A percentile compares a stretch with the other conserved stretches of the same genome.
These are phyloP conservation scores for Pseudococcus viburni DNA, from an alignment of 2,888 invertebrate species.

Conservation along the genomic window DNA sequence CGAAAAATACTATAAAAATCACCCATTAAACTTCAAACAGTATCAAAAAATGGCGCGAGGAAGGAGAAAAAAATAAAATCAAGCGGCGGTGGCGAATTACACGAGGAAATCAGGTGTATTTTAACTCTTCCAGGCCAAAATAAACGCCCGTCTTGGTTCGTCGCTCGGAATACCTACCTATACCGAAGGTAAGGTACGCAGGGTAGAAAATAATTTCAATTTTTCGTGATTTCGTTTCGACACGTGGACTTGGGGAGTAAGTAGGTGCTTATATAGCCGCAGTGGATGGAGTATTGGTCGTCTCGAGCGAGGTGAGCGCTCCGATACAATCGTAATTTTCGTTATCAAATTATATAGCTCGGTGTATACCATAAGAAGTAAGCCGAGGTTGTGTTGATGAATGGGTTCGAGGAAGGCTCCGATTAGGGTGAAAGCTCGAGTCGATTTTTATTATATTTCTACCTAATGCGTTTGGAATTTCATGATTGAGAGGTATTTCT, in stretches of 20 bases:
- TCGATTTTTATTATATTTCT: conserved; percentile 2
- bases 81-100: not conserved
- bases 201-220: conserved; percentile 21
- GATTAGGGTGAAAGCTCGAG: not conserved
- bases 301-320: not conserved
- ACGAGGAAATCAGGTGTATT: not conserved
- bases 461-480: not conserved
- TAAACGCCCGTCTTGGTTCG: no score
- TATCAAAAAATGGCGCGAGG: not conserved
- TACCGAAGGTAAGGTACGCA: not conserved
- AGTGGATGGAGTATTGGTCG: not conserved
- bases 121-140: not conserved
- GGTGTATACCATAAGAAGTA: not conserved
- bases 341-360: conserved; percentile 5
- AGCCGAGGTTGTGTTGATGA: not conserved
- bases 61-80: not conserved
- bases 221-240: conserved; percentile 17
- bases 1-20: no score
- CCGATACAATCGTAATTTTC: conserved; percentile 33
- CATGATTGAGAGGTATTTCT: not conserved
- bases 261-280: not conserved
- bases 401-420: not conserved
- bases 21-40: no score
- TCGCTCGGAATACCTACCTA: not conserved
- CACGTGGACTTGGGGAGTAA: not conserved